These are phyloP conservation scores for Drosophila bifasciata DNA, from an alignment of 1,140 invertebrate species.

Conservation along the genomic window DNA sequence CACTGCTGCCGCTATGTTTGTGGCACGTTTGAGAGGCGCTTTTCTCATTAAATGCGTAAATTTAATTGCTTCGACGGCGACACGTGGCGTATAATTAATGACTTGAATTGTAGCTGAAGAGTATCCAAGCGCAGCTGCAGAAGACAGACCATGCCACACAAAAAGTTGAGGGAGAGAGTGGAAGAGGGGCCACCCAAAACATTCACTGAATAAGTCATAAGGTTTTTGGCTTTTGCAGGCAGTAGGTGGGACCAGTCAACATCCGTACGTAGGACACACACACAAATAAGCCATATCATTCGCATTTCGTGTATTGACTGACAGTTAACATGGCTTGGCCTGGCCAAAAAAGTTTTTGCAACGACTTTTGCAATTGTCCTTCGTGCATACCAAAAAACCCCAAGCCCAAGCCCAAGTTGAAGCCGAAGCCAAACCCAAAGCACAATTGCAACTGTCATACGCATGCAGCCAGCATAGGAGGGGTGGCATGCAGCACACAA, in stretches of 20 bases:
- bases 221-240: constrained; percentile 57
- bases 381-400: constrained; percentile 65
- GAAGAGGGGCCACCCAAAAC: constrained; percentile 30
- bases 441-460: constrained; percentile 74
- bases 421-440: constrained; percentile 11
- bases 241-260: constrained; percentile 23
- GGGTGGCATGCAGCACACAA: neutral
- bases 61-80: constrained; percentile 71
- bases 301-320: constrained; percentile 77
- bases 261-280: constrained; percentile 52
- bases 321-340: constrained; percentile 73
- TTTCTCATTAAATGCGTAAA: constrained; percentile 78
- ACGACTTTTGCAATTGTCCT: constrained; percentile 71
- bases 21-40: constrained; percentile 52
- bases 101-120: constrained; percentile 33
- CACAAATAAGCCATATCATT: constrained; percentile 77
- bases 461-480: constrained; percentile 25
- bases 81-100: constrained; percentile 79
- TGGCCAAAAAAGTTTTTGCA: constrained; percentile 76
- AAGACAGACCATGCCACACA: neutral
- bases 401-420: constrained; percentile 2
- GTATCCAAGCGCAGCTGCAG: neutral
- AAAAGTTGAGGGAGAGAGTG: constrained; percentile 8
- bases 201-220: constrained; percentile 77
- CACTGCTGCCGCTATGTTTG: neutral